Evolutionary conservation across 37 sponge, comb jelly and placozoan species (phyloP).

Genomic region (Eunapius fragilis): DNA sequence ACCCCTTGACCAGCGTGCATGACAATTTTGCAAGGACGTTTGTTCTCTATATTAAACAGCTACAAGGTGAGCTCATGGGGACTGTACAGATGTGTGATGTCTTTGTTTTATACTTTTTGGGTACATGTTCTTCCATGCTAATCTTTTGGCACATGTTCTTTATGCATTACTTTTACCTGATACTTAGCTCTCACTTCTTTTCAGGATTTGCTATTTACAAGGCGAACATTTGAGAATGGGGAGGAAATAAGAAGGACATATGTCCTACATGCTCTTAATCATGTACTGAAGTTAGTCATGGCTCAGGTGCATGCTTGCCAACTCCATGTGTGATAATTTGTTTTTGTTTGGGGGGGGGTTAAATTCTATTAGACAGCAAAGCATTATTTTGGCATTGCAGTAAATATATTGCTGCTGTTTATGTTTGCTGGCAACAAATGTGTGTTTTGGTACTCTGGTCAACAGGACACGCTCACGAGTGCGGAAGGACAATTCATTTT

Average conservation of each 20-base stretch:
- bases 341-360: no score
- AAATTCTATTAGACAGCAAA: no score
- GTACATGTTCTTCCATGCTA: no score
- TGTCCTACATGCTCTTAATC: conserved; percentile 88
- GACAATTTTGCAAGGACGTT: conserved; percentile 35
- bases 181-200: no score
- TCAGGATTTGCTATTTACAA: conserved; percentile 80
- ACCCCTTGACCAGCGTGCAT: background rate
- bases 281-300: conserved; percentile 80
- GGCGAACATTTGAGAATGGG: conserved; percentile 71
- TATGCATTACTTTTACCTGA: no score
- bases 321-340: no score
- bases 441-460: background rate
- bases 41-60: conserved; percentile 30
- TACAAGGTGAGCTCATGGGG: conserved; percentile 51
- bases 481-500: conserved; percentile 81
- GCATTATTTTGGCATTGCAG: no score
- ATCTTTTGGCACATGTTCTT: no score
- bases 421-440: no score
- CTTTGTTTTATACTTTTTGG: background rate
- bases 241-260: conserved; percentile 74
- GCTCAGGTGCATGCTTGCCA: background rate
- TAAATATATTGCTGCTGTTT: no score
- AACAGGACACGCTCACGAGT: conserved; percentile 75
- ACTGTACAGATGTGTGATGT: background rate